Evolutionary conservation across 2,888 invertebrate species (phyloP), one percentile per base, ranked within the genome.

Genomic region (Cryptocephalus primarius): DNA sequence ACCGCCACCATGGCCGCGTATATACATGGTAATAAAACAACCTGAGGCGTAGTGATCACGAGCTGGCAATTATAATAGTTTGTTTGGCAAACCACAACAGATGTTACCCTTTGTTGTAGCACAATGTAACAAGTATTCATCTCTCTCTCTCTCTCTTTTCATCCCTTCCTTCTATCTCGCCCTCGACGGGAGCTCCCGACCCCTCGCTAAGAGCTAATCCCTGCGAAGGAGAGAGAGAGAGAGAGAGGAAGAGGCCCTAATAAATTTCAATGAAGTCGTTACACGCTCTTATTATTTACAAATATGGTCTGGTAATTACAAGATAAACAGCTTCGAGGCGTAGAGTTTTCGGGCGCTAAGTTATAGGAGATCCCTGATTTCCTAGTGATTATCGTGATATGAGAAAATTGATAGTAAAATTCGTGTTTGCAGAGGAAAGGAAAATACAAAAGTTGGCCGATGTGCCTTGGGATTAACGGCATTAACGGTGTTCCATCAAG

Each of bases 71-170:
- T 50, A 54, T 51, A 49, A 50, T 51, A 51, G 54, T 57, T 58
- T 56, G 54, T 52, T 54, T 52, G 56, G 51, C 57, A 57, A 60
- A 57, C 60, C 60, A 47, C 60, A 60, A 55, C 61, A 60, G 61
- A 61, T 61, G 61, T 61, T 57, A 52, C 51, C 53, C 56, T 55
- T 56, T 59, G 52, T 52, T 56, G 39, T 48, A 39, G 48, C 46
- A 58, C 58, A 56, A 56, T 55, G 58, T 55, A 51, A 51, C 58
- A 51, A 55, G 48, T 51, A 51, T 38, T 44, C 34, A 44, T 32
- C 40, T 33, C 39, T 49, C 32, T 42, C 8, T 12, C 33, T 31
- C 9, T 39, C 41, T 33, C 32, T 11, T 42, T 32, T 8, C 22
- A 22, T 22, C 22, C 22, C 22, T 22, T 22, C 6, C 22, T 6